Evolutionary conservation across 2,888 invertebrate species (phyloP).

Genomic region (Rhogogaster chlorosoma): DNA sequence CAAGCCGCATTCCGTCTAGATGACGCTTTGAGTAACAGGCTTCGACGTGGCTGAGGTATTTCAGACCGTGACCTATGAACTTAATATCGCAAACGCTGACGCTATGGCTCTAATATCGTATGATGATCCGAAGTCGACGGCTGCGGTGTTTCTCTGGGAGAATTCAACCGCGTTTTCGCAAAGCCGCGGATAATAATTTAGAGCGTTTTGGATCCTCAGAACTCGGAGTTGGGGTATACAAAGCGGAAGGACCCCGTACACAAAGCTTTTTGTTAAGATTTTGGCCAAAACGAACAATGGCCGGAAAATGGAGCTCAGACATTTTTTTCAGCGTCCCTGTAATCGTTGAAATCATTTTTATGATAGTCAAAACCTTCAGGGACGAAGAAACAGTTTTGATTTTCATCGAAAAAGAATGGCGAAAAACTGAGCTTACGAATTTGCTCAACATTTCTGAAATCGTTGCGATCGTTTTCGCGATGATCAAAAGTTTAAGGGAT

Average conservation of each 20-base stretch:
- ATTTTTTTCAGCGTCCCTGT: background rate
- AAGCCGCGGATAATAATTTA: background rate
- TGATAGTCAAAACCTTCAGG: background rate
- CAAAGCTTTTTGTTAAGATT: background rate
- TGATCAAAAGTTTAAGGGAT: too few species aligned
- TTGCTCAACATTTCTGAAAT: too few species aligned
- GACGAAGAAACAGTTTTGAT: too few species aligned
- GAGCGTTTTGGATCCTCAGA: background rate
- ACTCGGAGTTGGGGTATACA: background rate
- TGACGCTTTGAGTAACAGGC: constrained; percentile 13
- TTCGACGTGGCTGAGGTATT: constrained; percentile 1
- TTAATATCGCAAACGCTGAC: constrained; percentile 1
- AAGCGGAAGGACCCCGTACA: background rate
- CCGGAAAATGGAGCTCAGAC: background rate
- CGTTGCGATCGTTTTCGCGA: too few species aligned
- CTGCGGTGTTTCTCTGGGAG: background rate
- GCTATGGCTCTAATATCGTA: too few species aligned
- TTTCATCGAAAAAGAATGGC: too few species aligned
- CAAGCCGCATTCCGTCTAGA: background rate
- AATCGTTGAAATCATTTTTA: background rate
- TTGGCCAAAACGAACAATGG: background rate
- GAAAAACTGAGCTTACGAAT: too few species aligned
- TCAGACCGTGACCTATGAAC: constrained; percentile 15
- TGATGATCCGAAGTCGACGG: background rate
- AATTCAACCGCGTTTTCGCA: background rate